Evolutionary conservation across 2,797 vertebrate genomes (phyloP).

Genomic region (Esox masquinongy): DNA sequence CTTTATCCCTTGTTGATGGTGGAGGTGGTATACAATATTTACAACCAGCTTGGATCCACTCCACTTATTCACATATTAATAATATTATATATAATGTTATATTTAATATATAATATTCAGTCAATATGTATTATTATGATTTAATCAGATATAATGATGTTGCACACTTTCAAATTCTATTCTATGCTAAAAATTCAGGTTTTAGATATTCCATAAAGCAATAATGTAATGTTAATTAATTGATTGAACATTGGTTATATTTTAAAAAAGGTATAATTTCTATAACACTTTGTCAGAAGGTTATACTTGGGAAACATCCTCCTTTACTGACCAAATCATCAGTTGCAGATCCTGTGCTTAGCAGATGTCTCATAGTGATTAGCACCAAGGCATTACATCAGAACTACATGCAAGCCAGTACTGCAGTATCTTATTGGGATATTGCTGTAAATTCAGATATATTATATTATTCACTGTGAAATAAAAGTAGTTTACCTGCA

Average conservation of each 20-base stretch:
- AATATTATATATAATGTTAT: too few relatives aligned
- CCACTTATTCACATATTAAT: neutral
- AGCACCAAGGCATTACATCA: neutral
- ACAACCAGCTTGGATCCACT: neutral
- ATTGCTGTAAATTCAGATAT: neutral
- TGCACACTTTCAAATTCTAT: neutral
- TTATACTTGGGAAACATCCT: constrained; percentile 22
- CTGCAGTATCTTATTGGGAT: neutral
- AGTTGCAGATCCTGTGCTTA: constrained; percentile 41
- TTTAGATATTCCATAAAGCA: neutral
- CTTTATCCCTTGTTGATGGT: neutral
- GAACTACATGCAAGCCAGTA: neutral
- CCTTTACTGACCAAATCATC: constrained; percentile 23
- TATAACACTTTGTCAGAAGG: constrained; percentile 16
- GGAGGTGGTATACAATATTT: neutral
- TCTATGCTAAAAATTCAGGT: neutral
- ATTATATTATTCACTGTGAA: neutral
- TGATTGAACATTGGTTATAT: neutral
- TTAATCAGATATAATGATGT: neutral
- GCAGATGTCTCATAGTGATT: constrained; percentile 37
- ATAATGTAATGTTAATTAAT: neutral
- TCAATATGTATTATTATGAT: neutral
- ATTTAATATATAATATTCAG: neutral
- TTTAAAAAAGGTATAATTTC: neutral
- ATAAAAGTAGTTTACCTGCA: constrained; percentile 66